Conservation (phyloP, 2,797 vertebrate species). For the Halcyon smyrnensis region DNA sequence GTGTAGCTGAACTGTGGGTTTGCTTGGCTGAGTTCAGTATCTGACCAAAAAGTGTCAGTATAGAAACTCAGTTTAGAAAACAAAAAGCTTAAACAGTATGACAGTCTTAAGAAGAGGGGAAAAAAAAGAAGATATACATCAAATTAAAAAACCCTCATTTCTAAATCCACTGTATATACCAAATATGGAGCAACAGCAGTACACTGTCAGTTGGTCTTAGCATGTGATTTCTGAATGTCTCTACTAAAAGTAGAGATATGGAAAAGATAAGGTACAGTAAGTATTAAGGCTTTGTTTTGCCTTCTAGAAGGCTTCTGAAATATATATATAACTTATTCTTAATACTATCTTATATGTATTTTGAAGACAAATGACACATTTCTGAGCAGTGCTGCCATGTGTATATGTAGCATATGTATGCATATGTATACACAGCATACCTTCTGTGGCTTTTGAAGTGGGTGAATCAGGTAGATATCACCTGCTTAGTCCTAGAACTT, state of each 20-base stretch:
- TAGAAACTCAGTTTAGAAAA: neutral
- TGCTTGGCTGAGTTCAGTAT: neutral
- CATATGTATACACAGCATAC: neutral
- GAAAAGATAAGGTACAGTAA: neutral
- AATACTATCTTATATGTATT: neutral
- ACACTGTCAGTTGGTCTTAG: neutral
- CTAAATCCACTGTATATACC: neutral
- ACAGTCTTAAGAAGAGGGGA: neutral
- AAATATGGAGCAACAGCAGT: neutral
- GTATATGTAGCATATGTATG: neutral
- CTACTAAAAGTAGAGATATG: neutral
- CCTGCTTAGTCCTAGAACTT: neutral
- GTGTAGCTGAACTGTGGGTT: neutral
- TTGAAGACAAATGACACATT: neutral
- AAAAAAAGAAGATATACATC: neutral
- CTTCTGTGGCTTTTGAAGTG: neutral
- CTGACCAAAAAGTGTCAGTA: neutral
- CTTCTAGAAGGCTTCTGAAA: neutral
- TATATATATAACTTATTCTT: neutral
- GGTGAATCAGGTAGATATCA: neutral
- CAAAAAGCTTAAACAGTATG: neutral
- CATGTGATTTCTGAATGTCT: neutral
- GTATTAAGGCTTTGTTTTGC: neutral
- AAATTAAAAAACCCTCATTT: neutral
- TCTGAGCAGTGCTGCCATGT: neutral